These are phyloP conservation scores for Thamnaconus septentrionalis DNA, from an alignment of 2,113 vertebrate genomes.

Conservation along the genomic window DNA sequence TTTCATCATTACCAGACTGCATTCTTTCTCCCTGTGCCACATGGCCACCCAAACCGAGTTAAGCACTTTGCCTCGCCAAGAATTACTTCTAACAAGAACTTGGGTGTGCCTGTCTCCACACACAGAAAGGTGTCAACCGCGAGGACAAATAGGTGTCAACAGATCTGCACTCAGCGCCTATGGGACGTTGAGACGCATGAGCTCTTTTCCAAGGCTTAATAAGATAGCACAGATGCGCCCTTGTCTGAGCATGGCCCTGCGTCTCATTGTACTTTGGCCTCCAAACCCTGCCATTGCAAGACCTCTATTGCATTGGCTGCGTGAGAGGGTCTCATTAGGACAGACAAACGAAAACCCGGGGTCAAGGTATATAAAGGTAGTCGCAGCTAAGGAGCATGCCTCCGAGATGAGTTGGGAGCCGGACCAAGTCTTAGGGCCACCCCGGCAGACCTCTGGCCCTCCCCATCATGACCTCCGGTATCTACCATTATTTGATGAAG, in stretches of 20 bases:
- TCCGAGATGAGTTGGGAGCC: slow-evolving; percentile 88
- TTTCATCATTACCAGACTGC: slow-evolving; percentile 44
- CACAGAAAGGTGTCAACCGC: slow-evolving; percentile 73
- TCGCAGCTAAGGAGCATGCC: slow-evolving; percentile 88
- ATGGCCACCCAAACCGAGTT: slow-evolving; percentile 60
- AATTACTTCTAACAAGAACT: slow-evolving; percentile 68
- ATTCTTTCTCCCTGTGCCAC: slow-evolving; percentile 24
- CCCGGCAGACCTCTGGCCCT: slow-evolving; percentile 90
- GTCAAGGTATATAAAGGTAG: slow-evolving; percentile 99
- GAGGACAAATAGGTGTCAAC: slow-evolving; percentile 81
- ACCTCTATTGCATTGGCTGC: slow-evolving; percentile 65
- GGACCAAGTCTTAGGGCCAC: slow-evolving; percentile 63
- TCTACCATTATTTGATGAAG: slow-evolving; percentile 95
- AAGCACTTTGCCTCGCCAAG: slow-evolving; percentile 66
- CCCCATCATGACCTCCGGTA: slow-evolving; percentile 94
- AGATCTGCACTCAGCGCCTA: slow-evolving; percentile 65
- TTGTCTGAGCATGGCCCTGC: slow-evolving; percentile 69
- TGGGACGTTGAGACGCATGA: slow-evolving; percentile 70
- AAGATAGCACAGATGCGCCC: slow-evolving; percentile 79
- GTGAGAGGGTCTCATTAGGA: slow-evolving; percentile 91
- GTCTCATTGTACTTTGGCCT: slow-evolving; percentile 79
- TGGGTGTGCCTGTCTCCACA: slow-evolving; percentile 54
- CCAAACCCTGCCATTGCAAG: slow-evolving; percentile 68
- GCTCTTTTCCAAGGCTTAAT: slow-evolving; percentile 75
- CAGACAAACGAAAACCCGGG: slow-evolving; percentile 92